These are phyloP conservation scores for Yponomeuta malinellus DNA, from an alignment of 2,888 invertebrate genomes.

Conservation along the genomic window DNA sequence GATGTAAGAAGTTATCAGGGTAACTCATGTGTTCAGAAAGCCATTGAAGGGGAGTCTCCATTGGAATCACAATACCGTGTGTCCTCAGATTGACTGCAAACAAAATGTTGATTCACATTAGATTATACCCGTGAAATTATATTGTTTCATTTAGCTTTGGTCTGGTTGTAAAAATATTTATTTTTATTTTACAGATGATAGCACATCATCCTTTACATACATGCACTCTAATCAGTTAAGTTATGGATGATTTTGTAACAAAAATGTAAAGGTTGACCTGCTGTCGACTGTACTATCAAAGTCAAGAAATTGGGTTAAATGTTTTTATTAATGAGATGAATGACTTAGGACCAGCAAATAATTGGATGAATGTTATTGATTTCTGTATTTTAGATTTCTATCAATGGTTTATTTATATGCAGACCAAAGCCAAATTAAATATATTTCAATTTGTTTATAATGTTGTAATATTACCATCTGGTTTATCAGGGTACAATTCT, in stretches of 20 bases:
- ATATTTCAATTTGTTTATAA: not conserved
- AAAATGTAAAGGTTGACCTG: too few relatives aligned
- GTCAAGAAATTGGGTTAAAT: too few relatives aligned
- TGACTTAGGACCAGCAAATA: too few relatives aligned
- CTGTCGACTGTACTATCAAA: not conserved
- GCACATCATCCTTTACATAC: too few relatives aligned
- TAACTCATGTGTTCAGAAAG: slow-evolving; percentile 98
- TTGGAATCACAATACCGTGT: slow-evolving; percentile 92
- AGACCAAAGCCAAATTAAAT: not conserved
- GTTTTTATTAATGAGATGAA: too few relatives aligned
- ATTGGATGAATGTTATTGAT: too few relatives aligned
- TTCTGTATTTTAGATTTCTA: not conserved
- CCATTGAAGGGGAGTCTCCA: slow-evolving; percentile 96
- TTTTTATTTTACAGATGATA: too few relatives aligned
- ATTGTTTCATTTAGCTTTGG: too few relatives aligned
- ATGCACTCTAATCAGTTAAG: too few relatives aligned
- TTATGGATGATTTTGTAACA: too few relatives aligned
- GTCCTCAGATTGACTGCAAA: slow-evolving; percentile 84
- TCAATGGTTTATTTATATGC: not conserved
- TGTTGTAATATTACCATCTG: slow-evolving; percentile 37
- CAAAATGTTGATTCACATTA: slow-evolving; percentile 18
- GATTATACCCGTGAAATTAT: too few relatives aligned
- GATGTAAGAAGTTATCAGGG: slow-evolving; percentile 98
- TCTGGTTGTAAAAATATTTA: too few relatives aligned
- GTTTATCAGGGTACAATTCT: slow-evolving; percentile 80